phyloP scores from a whole-genome alignment of 2,797 vertebrate genomes.

The Ciconia nigra region DNA sequence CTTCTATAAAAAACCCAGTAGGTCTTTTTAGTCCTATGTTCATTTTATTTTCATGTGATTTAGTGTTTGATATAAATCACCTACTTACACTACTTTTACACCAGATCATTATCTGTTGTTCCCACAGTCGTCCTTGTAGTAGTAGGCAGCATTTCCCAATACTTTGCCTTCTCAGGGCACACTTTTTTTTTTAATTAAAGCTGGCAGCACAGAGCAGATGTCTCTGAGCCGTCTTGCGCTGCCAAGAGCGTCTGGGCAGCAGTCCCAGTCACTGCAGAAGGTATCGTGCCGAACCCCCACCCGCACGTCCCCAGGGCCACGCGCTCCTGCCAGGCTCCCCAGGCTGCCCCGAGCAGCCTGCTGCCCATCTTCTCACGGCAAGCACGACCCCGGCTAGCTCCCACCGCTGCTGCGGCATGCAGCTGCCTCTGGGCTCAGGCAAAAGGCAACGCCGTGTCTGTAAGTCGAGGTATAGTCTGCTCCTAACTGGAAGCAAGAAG shows the following conservation, averaged over 20 bases:
- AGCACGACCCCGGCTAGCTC: no score
- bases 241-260: not conserved
- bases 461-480: rapidly evolving
- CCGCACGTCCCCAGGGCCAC: not conserved
- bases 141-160: rapidly evolving
- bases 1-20: rapidly evolving
- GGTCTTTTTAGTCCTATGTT: rapidly evolving
- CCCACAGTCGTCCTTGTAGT: not conserved
- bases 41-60: no score
- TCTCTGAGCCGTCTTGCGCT: not conserved
- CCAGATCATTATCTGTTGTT: rapidly evolving
- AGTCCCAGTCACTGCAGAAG: not conserved
- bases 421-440: not conserved
- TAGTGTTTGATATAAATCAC: no score
- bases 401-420: not conserved
- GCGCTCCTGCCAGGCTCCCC: not conserved
- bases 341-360: not conserved
- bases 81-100: rapidly evolving
- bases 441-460: rapidly evolving
- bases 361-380: not conserved
- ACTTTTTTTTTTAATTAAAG: not conserved
- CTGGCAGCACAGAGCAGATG: not conserved
- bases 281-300: rapidly evolving
- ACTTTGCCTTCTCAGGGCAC: not conserved
- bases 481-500: not conserved